Evolutionary conservation across 1,140 invertebrate species (phyloP), one percentile per base, ranked within the genome.

Genomic region (Lethocerus indicus): DNA sequence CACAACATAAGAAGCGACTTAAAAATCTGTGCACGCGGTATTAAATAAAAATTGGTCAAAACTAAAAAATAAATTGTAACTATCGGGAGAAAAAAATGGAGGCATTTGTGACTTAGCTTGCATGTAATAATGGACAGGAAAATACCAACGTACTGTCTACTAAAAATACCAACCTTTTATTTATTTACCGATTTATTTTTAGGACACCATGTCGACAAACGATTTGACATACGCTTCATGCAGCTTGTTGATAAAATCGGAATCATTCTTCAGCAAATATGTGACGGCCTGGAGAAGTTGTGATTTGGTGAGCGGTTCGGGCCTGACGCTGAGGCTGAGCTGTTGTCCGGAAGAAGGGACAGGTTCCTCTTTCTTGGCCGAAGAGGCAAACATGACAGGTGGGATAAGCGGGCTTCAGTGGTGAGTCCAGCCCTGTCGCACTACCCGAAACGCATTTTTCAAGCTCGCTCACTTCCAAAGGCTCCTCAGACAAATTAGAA

Each of bases 211-310:
- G 61, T 83, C 79, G 57, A 79, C 73, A 59, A 84, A 83, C 13
- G 82, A 85, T 65, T 87, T 85, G 0, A 89, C 76, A 62, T 91
- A 91, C 42, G 85, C 87, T 67, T 90, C 86, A 64, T 92, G 87
- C 47, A 91, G 68, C 64, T 85, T 87, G 56, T 77, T 79, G 7
- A 89, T 74, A 67, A 91, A 92, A 54, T 85, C 81, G 9, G 80
- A 68, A 65, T 92, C 87, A 65, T 83, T 85, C 66, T 86, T 84
- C 24, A 92, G 69, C 46, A 93, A 70, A 68, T 90, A 85, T 58
- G 80, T 77, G 53, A 92, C 77, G 42, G 87, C 86, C 68, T 91
- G 87, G 32, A 87, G 74, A 40, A 93, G 69, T 60, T 92, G 88
- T 61, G 86, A 83, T 62, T 78, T 79, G 18, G 86, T 90, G 16